These are phyloP conservation scores for Azemiops feae DNA, from an alignment of 2,113 vertebrate genomes.

Conservation along the genomic window DNA sequence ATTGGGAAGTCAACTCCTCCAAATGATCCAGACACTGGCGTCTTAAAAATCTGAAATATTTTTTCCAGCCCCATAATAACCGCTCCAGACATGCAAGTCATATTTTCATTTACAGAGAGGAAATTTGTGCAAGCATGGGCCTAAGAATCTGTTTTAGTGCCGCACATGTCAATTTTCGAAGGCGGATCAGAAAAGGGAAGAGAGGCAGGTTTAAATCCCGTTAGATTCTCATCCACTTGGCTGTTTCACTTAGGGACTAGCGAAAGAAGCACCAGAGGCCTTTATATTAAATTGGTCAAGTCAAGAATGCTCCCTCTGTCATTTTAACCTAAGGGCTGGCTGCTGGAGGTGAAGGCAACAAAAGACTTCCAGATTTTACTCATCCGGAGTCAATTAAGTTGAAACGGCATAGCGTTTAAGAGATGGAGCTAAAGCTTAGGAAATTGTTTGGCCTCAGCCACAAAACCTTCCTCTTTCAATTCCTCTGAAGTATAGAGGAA, in stretches of 20 bases:
- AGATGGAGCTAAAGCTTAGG: neutral
- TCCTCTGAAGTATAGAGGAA: neutral
- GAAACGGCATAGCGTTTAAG: neutral
- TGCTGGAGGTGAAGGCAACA: neutral
- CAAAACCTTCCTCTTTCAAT: neutral
- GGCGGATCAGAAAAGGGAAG: neutral
- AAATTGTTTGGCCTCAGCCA: neutral
- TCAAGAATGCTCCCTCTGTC: neutral
- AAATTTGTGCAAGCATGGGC: neutral
- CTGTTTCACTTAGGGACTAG: neutral
- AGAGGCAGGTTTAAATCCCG: neutral
- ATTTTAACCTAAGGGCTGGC: neutral
- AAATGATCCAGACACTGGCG: neutral
- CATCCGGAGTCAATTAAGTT: neutral
- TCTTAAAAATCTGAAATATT: conserved; percentile 19
- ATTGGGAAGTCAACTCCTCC: neutral
- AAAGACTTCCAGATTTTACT: neutral
- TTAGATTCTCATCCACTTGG: neutral
- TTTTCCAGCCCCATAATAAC: conserved; percentile 4
- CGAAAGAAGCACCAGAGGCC: neutral
- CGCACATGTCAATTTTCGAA: neutral
- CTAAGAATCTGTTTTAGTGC: neutral
- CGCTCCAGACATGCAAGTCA: conserved; percentile 13
- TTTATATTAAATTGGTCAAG: neutral
- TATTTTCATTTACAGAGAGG: neutral